These are phyloP conservation scores for Thalpophila matura DNA, from an alignment of 2,888 invertebrate species.

Conservation along the genomic window DNA sequence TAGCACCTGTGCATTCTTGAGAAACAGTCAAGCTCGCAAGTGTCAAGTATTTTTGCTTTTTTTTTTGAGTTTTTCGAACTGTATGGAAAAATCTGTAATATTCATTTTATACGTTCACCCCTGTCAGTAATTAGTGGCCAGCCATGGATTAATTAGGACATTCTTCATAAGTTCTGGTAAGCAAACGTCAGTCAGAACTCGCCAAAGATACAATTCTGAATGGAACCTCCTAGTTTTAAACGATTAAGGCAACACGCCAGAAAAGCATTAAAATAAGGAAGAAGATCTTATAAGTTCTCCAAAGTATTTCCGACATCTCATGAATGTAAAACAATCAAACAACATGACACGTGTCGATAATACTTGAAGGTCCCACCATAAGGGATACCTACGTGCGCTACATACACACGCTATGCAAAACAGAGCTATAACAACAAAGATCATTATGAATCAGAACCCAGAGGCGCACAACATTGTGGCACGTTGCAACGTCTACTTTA, in stretches of 20 bases:
- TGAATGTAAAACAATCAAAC: slow-evolving; percentile 28
- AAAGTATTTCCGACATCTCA: neutral
- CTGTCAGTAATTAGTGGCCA: no score
- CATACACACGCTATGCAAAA: slow-evolving; percentile 25
- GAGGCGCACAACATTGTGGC: slow-evolving; percentile 13
- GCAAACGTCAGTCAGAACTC: neutral
- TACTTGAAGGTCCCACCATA: slow-evolving; percentile 41
- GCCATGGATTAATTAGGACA: no score
- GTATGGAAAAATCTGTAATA: neutral
- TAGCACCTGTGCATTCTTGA: slow-evolving; percentile 5
- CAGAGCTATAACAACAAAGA: slow-evolving; percentile 32
- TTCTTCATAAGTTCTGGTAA: no score
- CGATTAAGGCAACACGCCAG: neutral
- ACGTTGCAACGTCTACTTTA: slow-evolving; percentile 34
- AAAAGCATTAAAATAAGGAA: slow-evolving; percentile 8
- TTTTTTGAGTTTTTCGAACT: neutral
- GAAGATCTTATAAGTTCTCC: slow-evolving; percentile 9
- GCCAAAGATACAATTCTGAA: neutral
- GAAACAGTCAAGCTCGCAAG: neutral
- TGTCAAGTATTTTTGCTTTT: neutral
- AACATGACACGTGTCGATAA: slow-evolving; percentile 30
- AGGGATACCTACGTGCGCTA: slow-evolving; percentile 17
- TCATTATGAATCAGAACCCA: slow-evolving; percentile 40
- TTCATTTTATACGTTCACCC: no score
- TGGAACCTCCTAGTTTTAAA: neutral